A percentile compares a stretch with the other conserved stretches of the same genome.
Conservation (phyloP, 1,140 invertebrate species). For the Diplogasteroides magnus region DNA sequence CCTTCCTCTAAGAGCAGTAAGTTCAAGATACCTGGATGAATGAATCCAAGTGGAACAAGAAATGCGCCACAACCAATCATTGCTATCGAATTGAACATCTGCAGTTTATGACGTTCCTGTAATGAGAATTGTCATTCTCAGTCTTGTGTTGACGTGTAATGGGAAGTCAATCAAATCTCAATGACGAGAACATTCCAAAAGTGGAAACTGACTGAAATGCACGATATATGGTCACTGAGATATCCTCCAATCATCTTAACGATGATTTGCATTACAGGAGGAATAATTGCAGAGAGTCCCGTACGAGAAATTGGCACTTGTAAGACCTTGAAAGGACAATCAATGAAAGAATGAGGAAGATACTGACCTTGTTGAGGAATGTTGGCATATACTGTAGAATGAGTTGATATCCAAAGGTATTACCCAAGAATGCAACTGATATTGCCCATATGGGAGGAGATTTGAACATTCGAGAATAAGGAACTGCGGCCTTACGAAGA, state of each 20-base stretch:
- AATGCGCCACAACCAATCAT: constrained; percentile 23
- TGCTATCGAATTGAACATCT: constrained; percentile 24
- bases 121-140: no score
- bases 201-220: constrained; percentile 12
- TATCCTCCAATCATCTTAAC: constrained; percentile 42
- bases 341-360: neutral
- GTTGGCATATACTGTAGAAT: constrained; percentile 37
- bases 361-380: constrained; percentile 26
- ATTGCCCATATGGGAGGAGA: constrained; percentile 40
- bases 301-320: constrained; percentile 27
- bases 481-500: constrained; percentile 41
- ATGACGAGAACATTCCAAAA: no score
- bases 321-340: constrained; percentile 11
- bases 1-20: no score
- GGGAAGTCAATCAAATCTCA: no score
- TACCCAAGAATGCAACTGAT: constrained; percentile 48
- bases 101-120: constrained; percentile 21
- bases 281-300: constrained; percentile 39
- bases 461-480: constrained; percentile 32
- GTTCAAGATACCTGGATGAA: neutral
- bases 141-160: no score
- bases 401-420: constrained; percentile 39
- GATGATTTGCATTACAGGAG: constrained; percentile 39
- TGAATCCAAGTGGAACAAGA: constrained; percentile 21
- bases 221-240: constrained; percentile 33